Conservation (phyloP, 2,113 vertebrate species). For the Prietella phreatophila region DNA sequence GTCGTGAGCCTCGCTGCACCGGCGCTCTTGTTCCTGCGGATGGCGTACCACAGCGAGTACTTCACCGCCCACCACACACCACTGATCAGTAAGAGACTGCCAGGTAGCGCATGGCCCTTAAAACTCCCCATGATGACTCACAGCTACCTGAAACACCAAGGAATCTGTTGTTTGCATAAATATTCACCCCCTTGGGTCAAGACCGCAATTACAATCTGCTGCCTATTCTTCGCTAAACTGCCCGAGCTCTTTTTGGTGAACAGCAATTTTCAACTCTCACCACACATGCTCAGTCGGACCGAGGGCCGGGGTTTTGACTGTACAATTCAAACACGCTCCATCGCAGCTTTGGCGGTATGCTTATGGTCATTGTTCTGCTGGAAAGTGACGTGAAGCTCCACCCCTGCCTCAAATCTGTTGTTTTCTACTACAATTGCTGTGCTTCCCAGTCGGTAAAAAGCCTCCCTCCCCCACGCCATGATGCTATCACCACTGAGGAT, state of each 20-base stretch:
- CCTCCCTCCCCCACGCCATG: neutral
- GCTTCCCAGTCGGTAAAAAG: neutral
- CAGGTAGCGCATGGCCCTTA: slow-evolving; percentile 90
- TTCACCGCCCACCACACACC: slow-evolving; percentile 93
- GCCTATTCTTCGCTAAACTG: no score
- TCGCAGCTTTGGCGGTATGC: no score
- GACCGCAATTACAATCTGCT: neutral
- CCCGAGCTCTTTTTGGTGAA: no score
- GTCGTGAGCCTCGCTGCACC: slow-evolving; percentile 77
- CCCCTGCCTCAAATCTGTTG: neutral
- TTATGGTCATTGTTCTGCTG: neutral
- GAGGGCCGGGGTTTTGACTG: neutral
- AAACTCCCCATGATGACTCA: slow-evolving; percentile 84
- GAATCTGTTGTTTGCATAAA: neutral
- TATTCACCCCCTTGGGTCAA: neutral
- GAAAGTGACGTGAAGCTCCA: neutral
- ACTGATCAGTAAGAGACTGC: slow-evolving; percentile 82
- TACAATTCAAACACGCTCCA: no score
- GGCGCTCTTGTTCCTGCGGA: slow-evolving; percentile 79
- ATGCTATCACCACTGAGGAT: neutral
- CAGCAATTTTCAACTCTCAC: neutral
- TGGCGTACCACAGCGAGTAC: slow-evolving; percentile 79
- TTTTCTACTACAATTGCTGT: neutral
- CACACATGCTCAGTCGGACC: neutral
- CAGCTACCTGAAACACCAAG: slow-evolving; percentile 24